These are phyloP conservation scores for Drepana falcataria DNA, from an alignment of 2,888 invertebrate genomes.

Conservation along the genomic window DNA sequence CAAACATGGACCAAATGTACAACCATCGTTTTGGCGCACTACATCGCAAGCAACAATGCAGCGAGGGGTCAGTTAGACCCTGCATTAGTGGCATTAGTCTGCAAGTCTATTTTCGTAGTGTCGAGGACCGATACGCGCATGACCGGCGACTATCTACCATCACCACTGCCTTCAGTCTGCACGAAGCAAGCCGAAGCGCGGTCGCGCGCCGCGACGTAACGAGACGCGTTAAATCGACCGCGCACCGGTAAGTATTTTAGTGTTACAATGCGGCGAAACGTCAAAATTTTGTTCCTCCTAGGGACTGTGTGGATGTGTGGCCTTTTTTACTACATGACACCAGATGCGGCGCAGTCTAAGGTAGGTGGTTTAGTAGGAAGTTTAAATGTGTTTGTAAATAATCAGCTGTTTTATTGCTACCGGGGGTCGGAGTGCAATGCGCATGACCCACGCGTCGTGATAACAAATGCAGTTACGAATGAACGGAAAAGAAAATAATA, in stretches of 20 bases:
- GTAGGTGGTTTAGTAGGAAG: constrained; percentile 29
- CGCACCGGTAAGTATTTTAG: constrained; percentile 24
- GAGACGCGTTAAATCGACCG: constrained; percentile 30
- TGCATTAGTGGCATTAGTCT: constrained; percentile 25
- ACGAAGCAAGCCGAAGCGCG: constrained; percentile 62
- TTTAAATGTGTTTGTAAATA: constrained; percentile 32
- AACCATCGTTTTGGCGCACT: not conserved
- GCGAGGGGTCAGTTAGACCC: constrained; percentile 29
- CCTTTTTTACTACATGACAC: constrained; percentile 70
- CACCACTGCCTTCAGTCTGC: constrained; percentile 43
- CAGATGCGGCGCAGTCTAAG: constrained; percentile 60
- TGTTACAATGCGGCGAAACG: constrained; percentile 59
- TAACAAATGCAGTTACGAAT: constrained; percentile 33
- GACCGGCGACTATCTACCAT: constrained; percentile 47
- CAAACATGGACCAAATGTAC: not conserved
- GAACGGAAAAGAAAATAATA: constrained; percentile 10
- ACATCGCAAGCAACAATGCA: constrained; percentile 25
- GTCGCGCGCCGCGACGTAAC: constrained; percentile 62
- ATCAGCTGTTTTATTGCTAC: constrained; percentile 48
- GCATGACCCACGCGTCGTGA: constrained; percentile 51
- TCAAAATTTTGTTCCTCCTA: constrained; percentile 64
- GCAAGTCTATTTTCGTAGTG: constrained; percentile 55
- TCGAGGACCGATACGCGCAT: constrained; percentile 66
- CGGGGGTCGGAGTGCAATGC: constrained; percentile 38
- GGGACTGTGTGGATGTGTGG: constrained; percentile 69